Base-by-base conservation (phyloP, 2,888 invertebrate species). In the Loripinus fragilis region DNA sequence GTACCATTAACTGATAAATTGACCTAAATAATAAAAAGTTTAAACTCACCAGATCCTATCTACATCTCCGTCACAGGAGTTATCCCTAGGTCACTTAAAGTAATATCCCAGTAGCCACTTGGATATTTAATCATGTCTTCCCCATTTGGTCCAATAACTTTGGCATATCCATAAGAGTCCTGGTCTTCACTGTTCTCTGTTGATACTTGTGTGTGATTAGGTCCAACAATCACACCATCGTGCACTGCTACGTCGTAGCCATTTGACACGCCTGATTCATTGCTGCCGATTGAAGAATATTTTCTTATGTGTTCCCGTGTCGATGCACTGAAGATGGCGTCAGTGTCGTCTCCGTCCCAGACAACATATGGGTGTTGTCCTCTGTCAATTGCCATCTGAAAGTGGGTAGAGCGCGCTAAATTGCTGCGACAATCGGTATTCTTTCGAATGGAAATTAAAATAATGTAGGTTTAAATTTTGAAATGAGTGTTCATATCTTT, bases 91-190 rank as follows among this genome's bases (percentile, higher is more conserved):
- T 79, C 72, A 70, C 73, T 73, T 1, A 76, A 50, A 55, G 69
- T 64, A n/a, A 76, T 76, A 25, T 80, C 80, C 76, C 74, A 80
- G 67, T 69, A 76, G 7, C 80, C 73, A 67, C 80, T 76, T 0
- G 80, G 80, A 12, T 71, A 69, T 64, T 80, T 76, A 28, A 71
- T 52, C 74, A 68, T 64, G 17, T 55, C 35, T 30, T 67, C 35
- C n/a, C 33, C 68, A 1, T 45, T 35, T 25, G 68, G 68, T 35
- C 68, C 65, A n/a, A 45, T 45, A 69, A 30, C 30, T 60, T 68
- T 30, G 12, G 23, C 7, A 33, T 60, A 30, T 12, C 8, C 17
- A 33, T 1, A 7, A 1, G 42, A 38, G 10, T 23, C 25, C 15
- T 17, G 23, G 7, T 17, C 2, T 17, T n/a, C 17, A 3, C 23